Evolutionary conservation across 2,888 invertebrate species (phyloP), one percentile per base, ranked within the genome.

Genomic region (Clostera curtula): DNA sequence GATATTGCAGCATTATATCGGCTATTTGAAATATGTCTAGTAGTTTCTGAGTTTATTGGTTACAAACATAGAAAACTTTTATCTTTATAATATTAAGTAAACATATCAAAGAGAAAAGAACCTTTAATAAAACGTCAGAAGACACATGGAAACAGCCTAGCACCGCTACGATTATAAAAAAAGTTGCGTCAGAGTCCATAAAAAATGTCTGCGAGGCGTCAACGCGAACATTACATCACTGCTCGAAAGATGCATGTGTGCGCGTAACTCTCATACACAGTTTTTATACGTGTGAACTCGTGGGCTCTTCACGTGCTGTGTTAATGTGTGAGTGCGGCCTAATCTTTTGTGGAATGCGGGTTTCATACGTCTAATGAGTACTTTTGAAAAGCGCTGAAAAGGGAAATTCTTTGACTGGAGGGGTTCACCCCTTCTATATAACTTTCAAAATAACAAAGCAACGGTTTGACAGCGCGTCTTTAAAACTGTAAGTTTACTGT

Each of bases 161-260:
- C 50, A 31, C 56, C 46, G 56, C 57, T 62, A 65, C 64, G 59
- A 55, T 61, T 69, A 68, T 70, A 79, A 75, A 80, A 76, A 80
- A 71, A 58, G 71, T 82, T 80, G 82, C 82, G 82, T 80, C 80
- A 80, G 65, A 72, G 65, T 46, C 57, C 72, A 83, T 79, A 82
- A 82, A 83, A 83, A 83, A 79, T 80, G 82, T 82, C 82, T 83
- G 70, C 71, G 55, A 68, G 70, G 66, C 79, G 79, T 79, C 80
- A 77, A 72, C 70, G 66, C 47, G 48, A 37, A 59, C 59, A 69
- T 82, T 82, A 82, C 80, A 82, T 82, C 82, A 82, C 72, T 61
- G 29, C 5, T 26, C 12, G 15, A 11, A 12, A 20, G 12, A 11
- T 12, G 22, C 27, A 29, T 13, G 3, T 32, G 58, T 69, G 65